A percentile compares a stretch with the other conserved stretches of the same genome.
phyloP scores from a whole-genome alignment of 2,113 vertebrate genomes.

The Dromaius novaehollandiae region DNA sequence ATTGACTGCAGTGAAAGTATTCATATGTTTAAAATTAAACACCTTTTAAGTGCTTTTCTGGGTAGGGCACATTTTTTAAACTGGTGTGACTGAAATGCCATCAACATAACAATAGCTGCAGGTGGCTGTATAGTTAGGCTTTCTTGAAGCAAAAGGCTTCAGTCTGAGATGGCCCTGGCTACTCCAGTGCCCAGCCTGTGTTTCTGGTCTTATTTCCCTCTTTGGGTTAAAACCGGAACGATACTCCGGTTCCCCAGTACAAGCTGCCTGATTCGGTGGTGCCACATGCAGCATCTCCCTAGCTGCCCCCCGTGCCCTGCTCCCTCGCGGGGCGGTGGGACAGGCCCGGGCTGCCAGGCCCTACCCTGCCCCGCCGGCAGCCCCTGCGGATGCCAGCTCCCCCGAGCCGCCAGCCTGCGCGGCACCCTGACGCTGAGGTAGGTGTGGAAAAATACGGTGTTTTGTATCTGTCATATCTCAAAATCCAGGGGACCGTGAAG shows the following conservation, averaged over 20 bases:
- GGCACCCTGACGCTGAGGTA: no score
- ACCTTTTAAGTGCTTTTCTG: neutral
- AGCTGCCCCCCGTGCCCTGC: no score
- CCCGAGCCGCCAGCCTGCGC: no score
- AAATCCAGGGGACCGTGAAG: neutral
- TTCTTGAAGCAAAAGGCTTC: neutral
- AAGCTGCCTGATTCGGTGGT: no score
- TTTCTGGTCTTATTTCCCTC: neutral
- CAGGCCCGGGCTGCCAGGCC: neutral
- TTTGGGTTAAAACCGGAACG: no score
- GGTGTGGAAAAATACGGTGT: no score
- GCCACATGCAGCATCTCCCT: neutral
- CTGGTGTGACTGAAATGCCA: neutral
- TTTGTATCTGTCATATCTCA: neutral
- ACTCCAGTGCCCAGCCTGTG: neutral
- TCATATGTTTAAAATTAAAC: neutral
- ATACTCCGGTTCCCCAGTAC: no score
- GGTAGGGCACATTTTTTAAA: neutral
- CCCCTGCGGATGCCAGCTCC: no score
- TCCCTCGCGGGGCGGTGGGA: neutral
- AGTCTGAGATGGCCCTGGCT: neutral
- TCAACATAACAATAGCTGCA: neutral
- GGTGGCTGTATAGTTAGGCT: neutral
- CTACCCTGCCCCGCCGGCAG: neutral
- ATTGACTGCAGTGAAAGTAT: neutral